Base-by-base conservation (phyloP, 2,888 invertebrate genomes). In the Parnassius smintheus region DNA sequence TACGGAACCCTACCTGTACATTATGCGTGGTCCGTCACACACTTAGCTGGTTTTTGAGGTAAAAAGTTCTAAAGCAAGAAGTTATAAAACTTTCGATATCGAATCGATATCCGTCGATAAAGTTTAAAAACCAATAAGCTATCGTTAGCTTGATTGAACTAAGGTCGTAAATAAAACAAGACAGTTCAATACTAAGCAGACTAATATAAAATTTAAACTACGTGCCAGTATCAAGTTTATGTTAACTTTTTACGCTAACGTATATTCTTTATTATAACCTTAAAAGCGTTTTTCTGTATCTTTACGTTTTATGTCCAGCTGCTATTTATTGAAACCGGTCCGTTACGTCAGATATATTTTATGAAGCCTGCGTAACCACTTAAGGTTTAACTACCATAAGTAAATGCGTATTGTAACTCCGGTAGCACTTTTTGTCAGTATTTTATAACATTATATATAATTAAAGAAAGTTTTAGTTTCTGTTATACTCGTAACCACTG, bases 241-340 rank as follows among this genome's bases (percentile, higher is more conserved):
- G 50, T 55, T 25, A 48, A 62, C 42, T 22, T 13, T 9, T 22
- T 58, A 58, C 62, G 54, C 44, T 44, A 42, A 54, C 48, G 48
- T 58, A 50, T 62, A 58, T 49, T 42, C 42, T 51, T 46, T 56
- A 57, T 57, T 42, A 57, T 53, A 18, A 50, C 12, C 50, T 61
- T 64, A 64, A 64, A 61, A 64, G 64, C 60, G 56, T 64, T 64
- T 64, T 64, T 64, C 64, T 64, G 64, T 64, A 53, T 60, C 56
- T 56, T 56, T 53, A 56, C 44, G 44, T 64, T 52, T 64, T 60
- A 60, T 61, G 53, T 61, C 22, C 49, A 53, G 53, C 42, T 57
- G 64, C 54, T 64, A 60, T 64, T 64, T 64, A 64, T 64, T 57
- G 49, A 18, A 60, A 53, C 42, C 60, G 54, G 50, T 51, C 55